Evolutionary conservation across 92 coral and sea anemone genomes (phyloP).

Genomic region (Palythoa grandis): DNA sequence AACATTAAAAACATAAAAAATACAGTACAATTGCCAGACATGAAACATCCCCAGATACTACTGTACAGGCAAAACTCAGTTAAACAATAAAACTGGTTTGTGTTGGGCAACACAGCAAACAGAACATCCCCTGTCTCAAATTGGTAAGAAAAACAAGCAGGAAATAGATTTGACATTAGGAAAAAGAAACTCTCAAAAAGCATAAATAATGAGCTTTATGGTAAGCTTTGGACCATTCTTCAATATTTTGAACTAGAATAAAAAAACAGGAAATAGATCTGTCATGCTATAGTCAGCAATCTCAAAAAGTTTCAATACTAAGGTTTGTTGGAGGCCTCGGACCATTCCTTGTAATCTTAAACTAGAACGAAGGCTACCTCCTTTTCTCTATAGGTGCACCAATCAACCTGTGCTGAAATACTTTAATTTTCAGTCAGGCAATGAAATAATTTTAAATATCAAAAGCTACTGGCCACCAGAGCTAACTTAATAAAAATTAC

Average conservation of each 20-base stretch:
- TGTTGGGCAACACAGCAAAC: no score
- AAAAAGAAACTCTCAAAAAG: no score
- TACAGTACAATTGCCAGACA: no score
- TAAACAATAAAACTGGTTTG: no score
- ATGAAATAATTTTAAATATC: not conserved
- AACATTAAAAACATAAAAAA: no score
- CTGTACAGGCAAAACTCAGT: no score
- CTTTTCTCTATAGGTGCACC: constrained; percentile 64
- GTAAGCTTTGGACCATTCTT: not conserved
- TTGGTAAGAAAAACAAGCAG: no score
- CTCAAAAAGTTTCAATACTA: not conserved
- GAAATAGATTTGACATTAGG: no score
- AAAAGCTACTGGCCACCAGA: constrained; percentile 7
- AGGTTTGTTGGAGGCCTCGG: constrained; percentile 80
- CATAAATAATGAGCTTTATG: not conserved
- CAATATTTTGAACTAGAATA: not conserved
- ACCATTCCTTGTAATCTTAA: constrained; percentile 60
- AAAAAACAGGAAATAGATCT: not conserved
- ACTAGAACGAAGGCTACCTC: constrained; percentile 82
- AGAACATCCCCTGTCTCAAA: no score
- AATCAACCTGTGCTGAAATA: constrained; percentile 11
- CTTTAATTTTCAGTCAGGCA: constrained; percentile 28
- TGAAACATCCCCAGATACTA: no score
- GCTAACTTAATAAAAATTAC: no score
- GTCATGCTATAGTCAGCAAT: not conserved